Percentiles rank a stretch among this genome's conserved stretches.
Conservation (phyloP, 1,140 invertebrate genomes). For the Anoplophora glabripennis region DNA sequence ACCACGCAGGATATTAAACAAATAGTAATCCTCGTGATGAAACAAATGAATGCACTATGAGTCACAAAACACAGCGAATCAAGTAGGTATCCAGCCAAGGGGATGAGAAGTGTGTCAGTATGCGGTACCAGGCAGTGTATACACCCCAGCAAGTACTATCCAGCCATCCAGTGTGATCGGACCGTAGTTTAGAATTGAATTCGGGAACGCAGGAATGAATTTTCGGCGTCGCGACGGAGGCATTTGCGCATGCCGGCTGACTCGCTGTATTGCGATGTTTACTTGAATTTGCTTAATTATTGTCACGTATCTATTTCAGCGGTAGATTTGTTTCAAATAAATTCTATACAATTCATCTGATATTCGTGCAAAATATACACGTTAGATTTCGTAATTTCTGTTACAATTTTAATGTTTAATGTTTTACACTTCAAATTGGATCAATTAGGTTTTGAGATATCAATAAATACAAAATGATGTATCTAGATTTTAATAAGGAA, state of each 20-base stretch:
- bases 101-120: slow-evolving; percentile 13
- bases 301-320: too few relatives aligned
- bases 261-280: not conserved
- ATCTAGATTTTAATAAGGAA: too few relatives aligned
- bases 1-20: slow-evolving; percentile 17
- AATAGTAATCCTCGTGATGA: slow-evolving; percentile 18
- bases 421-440: too few relatives aligned
- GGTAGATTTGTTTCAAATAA: too few relatives aligned
- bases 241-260: slow-evolving; percentile 15
- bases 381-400: too few relatives aligned
- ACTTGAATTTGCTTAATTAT: too few relatives aligned
- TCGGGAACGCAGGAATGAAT: slow-evolving; percentile 18
- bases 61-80: not conserved
- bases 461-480: too few relatives aligned
- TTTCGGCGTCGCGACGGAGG: slow-evolving; percentile 30
- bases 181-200: slow-evolving; percentile 27
- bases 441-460: too few relatives aligned
- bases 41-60: not conserved
- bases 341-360: too few relatives aligned
- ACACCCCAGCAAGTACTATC: slow-evolving; percentile 32
- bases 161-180: slow-evolving; percentile 41
- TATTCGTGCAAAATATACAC: too few relatives aligned
- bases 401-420: too few relatives aligned
- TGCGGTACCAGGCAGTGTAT: slow-evolving; percentile 38
- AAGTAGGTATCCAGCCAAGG: not conserved